A percentile compares a stretch with the other conserved stretches of the same genome.
Conservation (phyloP, 1,140 invertebrate genomes). For the Adelges cooleyi region DNA sequence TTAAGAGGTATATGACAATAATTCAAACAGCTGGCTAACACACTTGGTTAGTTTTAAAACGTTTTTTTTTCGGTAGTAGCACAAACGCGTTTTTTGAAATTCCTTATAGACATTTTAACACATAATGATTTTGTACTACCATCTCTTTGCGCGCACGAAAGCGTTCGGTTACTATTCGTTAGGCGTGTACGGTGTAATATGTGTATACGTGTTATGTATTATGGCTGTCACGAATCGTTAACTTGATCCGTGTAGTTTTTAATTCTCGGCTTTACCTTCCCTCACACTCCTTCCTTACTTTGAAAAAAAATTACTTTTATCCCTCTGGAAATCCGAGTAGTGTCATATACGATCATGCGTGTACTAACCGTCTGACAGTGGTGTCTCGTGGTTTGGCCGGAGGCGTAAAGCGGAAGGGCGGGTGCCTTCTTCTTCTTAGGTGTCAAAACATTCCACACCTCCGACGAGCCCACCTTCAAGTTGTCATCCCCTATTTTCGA, state of each 20-base stretch:
- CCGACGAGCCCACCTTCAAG: not conserved
- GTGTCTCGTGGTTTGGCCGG: slow-evolving; percentile 11
- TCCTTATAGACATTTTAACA: not conserved
- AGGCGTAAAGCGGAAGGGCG: slow-evolving; percentile 10
- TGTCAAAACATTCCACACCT: slow-evolving; percentile 27
- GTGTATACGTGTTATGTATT: too few relatives aligned
- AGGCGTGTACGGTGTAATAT: too few relatives aligned
- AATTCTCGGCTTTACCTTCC: slow-evolving; percentile 15
- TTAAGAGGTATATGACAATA: not conserved
- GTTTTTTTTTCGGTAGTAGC: not conserved
- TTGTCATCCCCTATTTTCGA: slow-evolving; percentile 2
- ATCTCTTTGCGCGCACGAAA: not conserved
- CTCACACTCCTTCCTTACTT: too few relatives aligned
- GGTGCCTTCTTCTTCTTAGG: not conserved
- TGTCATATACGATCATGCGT: too few relatives aligned
- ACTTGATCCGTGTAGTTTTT: slow-evolving; percentile 5
- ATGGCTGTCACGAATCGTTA: slow-evolving; percentile 10
- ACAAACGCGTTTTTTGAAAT: slow-evolving; percentile 3
- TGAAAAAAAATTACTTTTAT: not conserved
- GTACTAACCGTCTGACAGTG: slow-evolving; percentile 11
- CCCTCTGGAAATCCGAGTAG: slow-evolving; percentile 18
- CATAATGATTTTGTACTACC: not conserved
- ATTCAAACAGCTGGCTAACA: not conserved
- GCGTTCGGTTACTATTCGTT: slow-evolving; percentile 6
- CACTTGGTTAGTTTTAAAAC: not conserved